Evolutionary conservation across 2,113 vertebrate genomes (phyloP).

Genomic region (Puntigrus tetrazona): DNA sequence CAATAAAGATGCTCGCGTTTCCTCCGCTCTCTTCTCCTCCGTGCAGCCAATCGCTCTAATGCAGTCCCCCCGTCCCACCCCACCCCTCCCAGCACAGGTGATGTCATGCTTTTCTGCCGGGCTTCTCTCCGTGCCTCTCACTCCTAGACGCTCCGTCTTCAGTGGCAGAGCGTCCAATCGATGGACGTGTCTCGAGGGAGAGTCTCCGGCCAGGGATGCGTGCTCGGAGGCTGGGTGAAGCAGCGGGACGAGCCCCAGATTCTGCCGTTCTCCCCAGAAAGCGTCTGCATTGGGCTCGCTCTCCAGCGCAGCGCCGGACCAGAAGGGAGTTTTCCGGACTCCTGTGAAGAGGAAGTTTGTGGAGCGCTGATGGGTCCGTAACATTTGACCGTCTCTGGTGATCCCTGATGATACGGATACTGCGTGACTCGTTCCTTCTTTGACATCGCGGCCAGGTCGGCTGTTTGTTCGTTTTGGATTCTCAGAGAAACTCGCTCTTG

Average conservation of each 20-base stretch:
- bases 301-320: slow-evolving; percentile 20
- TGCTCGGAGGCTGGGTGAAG: slow-evolving; percentile 55
- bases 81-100: slow-evolving; percentile 70
- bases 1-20: slow-evolving; percentile 81
- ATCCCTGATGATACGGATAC: not conserved
- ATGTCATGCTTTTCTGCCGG: slow-evolving; percentile 80
- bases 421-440: not conserved
- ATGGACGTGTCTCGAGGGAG: slow-evolving; percentile 83
- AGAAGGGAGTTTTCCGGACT: slow-evolving; percentile 14
- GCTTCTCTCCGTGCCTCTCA: slow-evolving; percentile 81
- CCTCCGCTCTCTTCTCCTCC: slow-evolving; percentile 26
- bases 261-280: not conserved
- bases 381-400: too few relatives aligned
- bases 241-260: slow-evolving; percentile 58
- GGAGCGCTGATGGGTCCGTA: not conserved
- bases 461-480: not conserved
- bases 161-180: slow-evolving; percentile 88
- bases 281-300: not conserved
- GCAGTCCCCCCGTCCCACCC: slow-evolving; percentile 81
- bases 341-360: not conserved
- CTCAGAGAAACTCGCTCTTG: not conserved
- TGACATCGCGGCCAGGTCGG: not conserved
- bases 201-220: slow-evolving; percentile 68
- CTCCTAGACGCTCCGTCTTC: slow-evolving; percentile 88
- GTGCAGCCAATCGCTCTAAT: slow-evolving; percentile 93